Evolutionary conservation across 2,888 invertebrate species (phyloP), one percentile per base, ranked within the genome.

Genomic region (Seira sanloemensis): DNA sequence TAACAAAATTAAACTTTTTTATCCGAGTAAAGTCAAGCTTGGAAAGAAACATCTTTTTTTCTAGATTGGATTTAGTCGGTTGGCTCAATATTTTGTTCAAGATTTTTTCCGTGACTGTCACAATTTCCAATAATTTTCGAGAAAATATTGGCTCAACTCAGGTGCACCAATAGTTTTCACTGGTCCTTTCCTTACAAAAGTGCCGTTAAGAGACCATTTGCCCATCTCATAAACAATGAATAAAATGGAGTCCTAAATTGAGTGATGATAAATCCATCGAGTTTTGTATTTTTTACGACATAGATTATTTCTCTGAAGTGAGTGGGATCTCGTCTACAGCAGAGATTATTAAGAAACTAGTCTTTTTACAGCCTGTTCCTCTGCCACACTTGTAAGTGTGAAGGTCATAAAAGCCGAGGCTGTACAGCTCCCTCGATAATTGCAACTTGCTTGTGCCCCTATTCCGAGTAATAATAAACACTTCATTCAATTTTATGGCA

Each of bases 201-300:
- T 19, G 21, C 23, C 21, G 58, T 58, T 18, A 18, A 58, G 58
- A 58, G 37, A 37, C 37, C 37, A 12, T 37, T 71, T 77, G 71
- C 71, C 50, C 72, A 82, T 82, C 82, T 82, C 76, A 82, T 82
- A 82, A 82, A 82, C 76, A 82, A 82, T 82, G 80, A 80, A 80
- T 80, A 80, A 80, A 80, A 68, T 46, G 24, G 46, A 18, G 37
- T 37, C 37, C 12, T 37, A 66, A 73, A 79, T 68, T 79, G 73
- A 77, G 77, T 46, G 18, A 65, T 23, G 9, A 18, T 66, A 23
- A 27, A 62, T 23, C 75, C 65, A 23, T 26, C 46, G 18, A 18
- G 2, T 24, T 72, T 24, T 73, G 18, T 19, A 67, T n/a, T 65
- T n/a, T 65, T 21, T 21, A 74, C 25, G 62, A 27, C 66, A 37